phyloP scores from a whole-genome alignment of 2,113 vertebrate genomes.

The Brienomyrus brachyistius region DNA sequence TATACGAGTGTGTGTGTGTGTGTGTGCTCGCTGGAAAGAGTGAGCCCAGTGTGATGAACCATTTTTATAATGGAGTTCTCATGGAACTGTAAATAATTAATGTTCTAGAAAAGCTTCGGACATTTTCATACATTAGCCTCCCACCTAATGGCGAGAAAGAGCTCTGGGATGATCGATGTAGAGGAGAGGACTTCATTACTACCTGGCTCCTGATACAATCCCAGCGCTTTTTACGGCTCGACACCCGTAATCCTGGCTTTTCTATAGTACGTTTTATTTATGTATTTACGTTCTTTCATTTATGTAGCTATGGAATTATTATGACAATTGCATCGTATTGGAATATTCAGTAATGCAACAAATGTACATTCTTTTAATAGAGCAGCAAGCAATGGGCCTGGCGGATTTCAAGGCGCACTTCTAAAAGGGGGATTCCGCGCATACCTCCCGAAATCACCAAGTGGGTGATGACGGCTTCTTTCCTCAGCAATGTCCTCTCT shows the following conservation, averaged over 20 bases:
- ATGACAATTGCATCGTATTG: neutral
- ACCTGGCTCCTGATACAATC: neutral
- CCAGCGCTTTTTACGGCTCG: neutral
- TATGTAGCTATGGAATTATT: neutral
- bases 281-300: neutral
- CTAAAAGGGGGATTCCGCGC: neutral
- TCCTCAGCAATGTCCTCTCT: slow-evolving; percentile 3
- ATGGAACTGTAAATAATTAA: slow-evolving; percentile 18
- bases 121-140: slow-evolving; percentile 17
- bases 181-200: slow-evolving; percentile 1
- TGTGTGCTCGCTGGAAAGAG: neutral
- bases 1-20: neutral
- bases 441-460: neutral
- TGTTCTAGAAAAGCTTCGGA: slow-evolving; percentile 11
- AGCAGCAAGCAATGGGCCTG: neutral
- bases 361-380: neutral
- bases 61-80: slow-evolving; percentile 22
- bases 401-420: neutral
- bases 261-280: neutral
- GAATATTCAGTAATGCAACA: neutral
- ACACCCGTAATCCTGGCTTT: neutral
- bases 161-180: neutral
- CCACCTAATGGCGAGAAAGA: neutral
- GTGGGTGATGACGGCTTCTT: neutral
- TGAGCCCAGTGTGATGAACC: neutral